Percentiles rank a stretch among this genome's conserved stretches.
Evolutionary conservation across 2,888 invertebrate genomes (phyloP).

Genomic region (Trichogramma dendrolimi): DNA sequence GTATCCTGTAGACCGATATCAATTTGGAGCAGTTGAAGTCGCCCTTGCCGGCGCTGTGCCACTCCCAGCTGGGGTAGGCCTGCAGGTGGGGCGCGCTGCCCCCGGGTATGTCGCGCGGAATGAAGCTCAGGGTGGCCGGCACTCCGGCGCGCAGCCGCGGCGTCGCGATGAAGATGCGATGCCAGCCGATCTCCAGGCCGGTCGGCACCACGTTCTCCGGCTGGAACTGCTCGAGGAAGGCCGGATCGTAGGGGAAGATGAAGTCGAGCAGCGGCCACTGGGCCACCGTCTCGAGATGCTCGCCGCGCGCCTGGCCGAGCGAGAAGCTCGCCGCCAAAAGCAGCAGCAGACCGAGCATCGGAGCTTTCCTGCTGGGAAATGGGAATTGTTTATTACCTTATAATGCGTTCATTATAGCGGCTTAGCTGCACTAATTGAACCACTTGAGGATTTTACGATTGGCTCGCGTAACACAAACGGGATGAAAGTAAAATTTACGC

Average conservation of each 20-base stretch:
- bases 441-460: no score
- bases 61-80: conserved; percentile 75
- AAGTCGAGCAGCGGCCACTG: conserved; percentile 52
- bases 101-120: conserved; percentile 62
- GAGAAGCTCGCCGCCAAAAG: not conserved
- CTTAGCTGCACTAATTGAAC: no score
- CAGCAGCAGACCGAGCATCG: not conserved
- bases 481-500: no score
- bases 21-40: conserved; percentile 72
- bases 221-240: conserved; percentile 53
- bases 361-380: conserved; percentile 5
- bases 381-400: no score
- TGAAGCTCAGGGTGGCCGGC: conserved; percentile 69
- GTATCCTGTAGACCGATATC: conserved; percentile 73
- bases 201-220: conserved; percentile 75
- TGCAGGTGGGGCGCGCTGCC: conserved; percentile 69
- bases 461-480: no score
- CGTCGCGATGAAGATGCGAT: conserved; percentile 70
- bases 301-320: not conserved
- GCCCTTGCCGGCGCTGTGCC: conserved; percentile 67
- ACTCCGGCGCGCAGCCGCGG: conserved; percentile 73
- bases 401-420: no score
- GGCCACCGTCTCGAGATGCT: conserved; percentile 49
- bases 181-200: conserved; percentile 69
- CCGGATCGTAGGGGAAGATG: conserved; percentile 48